phyloP scores from a whole-genome alignment of 30 jellyfish, hydroid and myxozoan species.

The Aurelia aurita region DNA sequence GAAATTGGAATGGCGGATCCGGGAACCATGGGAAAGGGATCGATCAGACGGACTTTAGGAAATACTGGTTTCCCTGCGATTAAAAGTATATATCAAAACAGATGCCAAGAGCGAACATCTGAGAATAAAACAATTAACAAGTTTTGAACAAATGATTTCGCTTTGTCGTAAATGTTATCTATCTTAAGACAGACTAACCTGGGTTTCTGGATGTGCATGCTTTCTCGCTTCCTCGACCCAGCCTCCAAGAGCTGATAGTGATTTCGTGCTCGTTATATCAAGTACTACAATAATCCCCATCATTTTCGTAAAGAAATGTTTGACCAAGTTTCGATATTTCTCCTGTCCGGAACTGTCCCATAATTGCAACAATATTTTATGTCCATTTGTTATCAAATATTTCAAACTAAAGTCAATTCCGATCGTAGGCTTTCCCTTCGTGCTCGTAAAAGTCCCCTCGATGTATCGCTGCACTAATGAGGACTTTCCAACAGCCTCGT shows the following conservation, averaged over 20 bases:
- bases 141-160: too few relatives aligned
- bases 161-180: too few relatives aligned
- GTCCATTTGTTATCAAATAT: conserved; percentile 14
- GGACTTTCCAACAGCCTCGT: conserved; percentile 48
- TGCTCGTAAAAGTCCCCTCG: conserved; percentile 18
- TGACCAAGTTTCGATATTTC: conserved; percentile 44
- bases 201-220: conserved; percentile 35
- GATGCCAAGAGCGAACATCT: too few relatives aligned
- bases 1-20: too few relatives aligned
- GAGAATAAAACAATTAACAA: too few relatives aligned
- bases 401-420: conserved; percentile 65
- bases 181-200: conserved; percentile 1
- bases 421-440: conserved; percentile 30
- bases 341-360: conserved; percentile 78
- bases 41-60: too few relatives aligned
- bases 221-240: conserved; percentile 55
- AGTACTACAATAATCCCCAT: conserved; percentile 60
- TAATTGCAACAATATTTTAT: conserved; percentile 49
- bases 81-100: too few relatives aligned
- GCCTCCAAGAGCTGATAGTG: conserved; percentile 54
- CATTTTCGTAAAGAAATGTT: conserved; percentile 42
- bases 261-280: conserved; percentile 55
- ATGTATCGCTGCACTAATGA: conserved; percentile 34
- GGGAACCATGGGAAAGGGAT: too few relatives aligned
- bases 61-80: too few relatives aligned